These are phyloP conservation scores for Drosophila emarginata DNA, from an alignment of 2,888 invertebrate genomes.

Conservation along the genomic window DNA sequence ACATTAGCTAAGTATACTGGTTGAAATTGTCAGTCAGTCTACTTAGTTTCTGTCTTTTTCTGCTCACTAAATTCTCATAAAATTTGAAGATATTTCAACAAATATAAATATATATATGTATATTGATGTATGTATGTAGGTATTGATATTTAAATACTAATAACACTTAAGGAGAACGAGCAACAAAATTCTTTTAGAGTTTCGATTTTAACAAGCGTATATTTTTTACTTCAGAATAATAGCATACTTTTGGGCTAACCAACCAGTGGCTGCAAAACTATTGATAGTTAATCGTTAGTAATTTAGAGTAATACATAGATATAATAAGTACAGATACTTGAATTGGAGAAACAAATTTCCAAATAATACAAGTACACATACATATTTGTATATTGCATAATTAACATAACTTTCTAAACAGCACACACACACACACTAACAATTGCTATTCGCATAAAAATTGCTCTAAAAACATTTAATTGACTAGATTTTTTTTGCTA, in stretches of 20 bases:
- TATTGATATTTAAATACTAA: slow-evolving; percentile 8
- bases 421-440: slow-evolving; percentile 56
- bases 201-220: slow-evolving; percentile 14
- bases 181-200: slow-evolving; percentile 52
- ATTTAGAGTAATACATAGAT: background rate
- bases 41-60: slow-evolving; percentile 28
- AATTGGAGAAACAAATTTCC: background rate
- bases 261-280: slow-evolving; percentile 20
- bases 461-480: slow-evolving; percentile 75
- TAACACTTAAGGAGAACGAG: slow-evolving; percentile 35
- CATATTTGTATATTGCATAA: slow-evolving; percentile 36
- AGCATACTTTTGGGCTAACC: slow-evolving; percentile 61
- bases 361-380: background rate
- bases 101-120: slow-evolving; percentile 21
- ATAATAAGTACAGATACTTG: background rate
- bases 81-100: slow-evolving; percentile 43
- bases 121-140: slow-evolving; percentile 1
- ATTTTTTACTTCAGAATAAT: slow-evolving; percentile 15
- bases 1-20: background rate
- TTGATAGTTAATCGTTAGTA: slow-evolving; percentile 14
- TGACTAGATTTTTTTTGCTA: slow-evolving; percentile 60
- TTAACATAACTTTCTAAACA: slow-evolving; percentile 60
- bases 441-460: slow-evolving; percentile 64
- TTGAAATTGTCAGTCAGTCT: background rate
- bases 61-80: slow-evolving; percentile 30